Evolutionary conservation across 2,888 invertebrate genomes (phyloP).

Genomic region (Nomada fucata): DNA sequence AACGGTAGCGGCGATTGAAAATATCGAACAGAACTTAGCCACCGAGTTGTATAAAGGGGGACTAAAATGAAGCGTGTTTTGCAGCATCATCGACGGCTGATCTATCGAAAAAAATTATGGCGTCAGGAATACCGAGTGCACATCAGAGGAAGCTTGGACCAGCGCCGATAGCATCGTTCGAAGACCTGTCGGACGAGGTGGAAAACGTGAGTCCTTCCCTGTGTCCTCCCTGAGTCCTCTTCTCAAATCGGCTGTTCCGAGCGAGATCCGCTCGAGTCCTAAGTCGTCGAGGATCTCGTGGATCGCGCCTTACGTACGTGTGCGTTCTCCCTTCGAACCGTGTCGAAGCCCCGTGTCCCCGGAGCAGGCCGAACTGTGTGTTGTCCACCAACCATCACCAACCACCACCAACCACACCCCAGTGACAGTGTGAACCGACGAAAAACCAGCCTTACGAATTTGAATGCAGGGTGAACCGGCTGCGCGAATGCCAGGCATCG

Average conservation of each 20-base stretch:
- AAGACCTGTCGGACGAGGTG: conserved; percentile 94
- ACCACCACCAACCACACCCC: conserved; percentile 54
- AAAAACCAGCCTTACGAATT: conserved; percentile 73
- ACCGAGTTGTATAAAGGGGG: too few species aligned
- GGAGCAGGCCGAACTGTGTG: conserved; percentile 35
- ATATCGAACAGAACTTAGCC: neutral
- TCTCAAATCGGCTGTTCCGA: conserved; percentile 42
- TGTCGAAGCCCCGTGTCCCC: conserved; percentile 49
- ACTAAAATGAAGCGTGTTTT: conserved; percentile 44
- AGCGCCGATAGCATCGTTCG: conserved; percentile 97
- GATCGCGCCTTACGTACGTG: conserved; percentile 36
- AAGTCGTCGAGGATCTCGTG: conserved; percentile 47
- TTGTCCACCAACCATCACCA: conserved; percentile 44
- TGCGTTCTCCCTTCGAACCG: conserved; percentile 38
- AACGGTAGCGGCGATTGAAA: too few species aligned
- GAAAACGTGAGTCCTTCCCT: conserved; percentile 83
- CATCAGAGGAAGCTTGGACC: conserved; percentile 93
- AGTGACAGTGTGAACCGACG: conserved; percentile 60
- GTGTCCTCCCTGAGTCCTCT: conserved; percentile 60
- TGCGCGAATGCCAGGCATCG: conserved; percentile 84
- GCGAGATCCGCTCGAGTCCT: conserved; percentile 30
- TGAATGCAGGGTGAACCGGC: conserved; percentile 80
- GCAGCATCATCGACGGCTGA: conserved; percentile 66
- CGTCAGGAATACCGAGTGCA: conserved; percentile 80
- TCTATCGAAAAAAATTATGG: conserved; percentile 73